Evolutionary conservation across 2,797 vertebrate genomes (phyloP).

Genomic region (Labroides dimidiatus): DNA sequence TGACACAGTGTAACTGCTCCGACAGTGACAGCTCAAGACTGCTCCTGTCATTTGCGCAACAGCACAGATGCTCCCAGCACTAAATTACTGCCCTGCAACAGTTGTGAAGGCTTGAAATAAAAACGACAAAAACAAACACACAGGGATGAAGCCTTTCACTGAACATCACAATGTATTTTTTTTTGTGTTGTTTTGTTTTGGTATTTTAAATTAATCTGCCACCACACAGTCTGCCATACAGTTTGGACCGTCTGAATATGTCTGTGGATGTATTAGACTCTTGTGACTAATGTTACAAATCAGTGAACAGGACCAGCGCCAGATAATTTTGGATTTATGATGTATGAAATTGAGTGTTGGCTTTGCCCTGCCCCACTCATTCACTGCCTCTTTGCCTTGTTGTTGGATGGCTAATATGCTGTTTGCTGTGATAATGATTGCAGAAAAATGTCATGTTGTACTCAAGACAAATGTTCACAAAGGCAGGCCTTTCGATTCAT

Average conservation of each 20-base stretch:
- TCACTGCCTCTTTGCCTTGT: neutral
- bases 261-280: neutral
- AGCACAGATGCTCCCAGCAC: slow-evolving; percentile 25
- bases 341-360: neutral
- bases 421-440: neutral
- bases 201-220: neutral
- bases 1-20: slow-evolving; percentile 57
- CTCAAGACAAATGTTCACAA: too few relatives aligned
- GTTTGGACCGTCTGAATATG: neutral
- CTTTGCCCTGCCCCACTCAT: neutral
- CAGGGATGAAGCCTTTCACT: neutral
- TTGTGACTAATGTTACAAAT: neutral
- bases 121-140: neutral
- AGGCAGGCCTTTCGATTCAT: neutral
- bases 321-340: neutral
- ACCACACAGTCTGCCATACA: neutral
- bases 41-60: slow-evolving; percentile 37
- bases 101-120: slow-evolving; percentile 17
- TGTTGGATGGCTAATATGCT: neutral
- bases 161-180: neutral
- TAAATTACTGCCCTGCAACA: slow-evolving; percentile 45
- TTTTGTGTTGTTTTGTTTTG: too few relatives aligned
- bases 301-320: neutral
- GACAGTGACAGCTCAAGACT: slow-evolving; percentile 50
- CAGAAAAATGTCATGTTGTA: neutral